Percentiles rank a stretch among this genome's conserved stretches.
Conservation (phyloP, 2,888 invertebrate genomes). For the Drosophila macrospina region DNA sequence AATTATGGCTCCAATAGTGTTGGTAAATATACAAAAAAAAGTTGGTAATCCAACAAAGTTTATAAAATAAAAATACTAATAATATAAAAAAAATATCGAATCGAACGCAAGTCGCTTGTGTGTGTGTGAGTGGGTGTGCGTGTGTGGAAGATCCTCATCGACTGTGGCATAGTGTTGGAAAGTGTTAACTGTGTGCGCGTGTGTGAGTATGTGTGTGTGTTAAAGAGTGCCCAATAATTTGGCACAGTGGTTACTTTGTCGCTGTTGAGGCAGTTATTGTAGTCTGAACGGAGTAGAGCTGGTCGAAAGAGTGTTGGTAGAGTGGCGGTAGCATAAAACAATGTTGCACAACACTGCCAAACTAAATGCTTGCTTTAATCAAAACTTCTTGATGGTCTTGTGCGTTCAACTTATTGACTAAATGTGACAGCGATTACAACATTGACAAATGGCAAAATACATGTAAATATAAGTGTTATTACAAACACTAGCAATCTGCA, state of each 20-base stretch:
- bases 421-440: conserved; percentile 41
- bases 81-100: conserved; percentile 11
- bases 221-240: conserved; percentile 25
- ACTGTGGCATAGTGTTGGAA: conserved; percentile 36
- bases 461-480: conserved; percentile 37
- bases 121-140: conserved; percentile 11
- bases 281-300: conserved; percentile 30
- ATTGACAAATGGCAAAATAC: conserved; percentile 25
- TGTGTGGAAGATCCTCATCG: conserved; percentile 44
- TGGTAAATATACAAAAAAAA: conserved; percentile 18
- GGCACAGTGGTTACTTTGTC: conserved; percentile 38
- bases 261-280: conserved; percentile 51
- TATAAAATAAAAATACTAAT: conserved; percentile 11
- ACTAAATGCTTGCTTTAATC: conserved; percentile 17
- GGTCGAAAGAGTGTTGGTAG: conserved; percentile 24
- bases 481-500: conserved; percentile 40
- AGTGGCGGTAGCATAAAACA: background rate
- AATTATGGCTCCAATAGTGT: conserved; percentile 9
- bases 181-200: background rate
- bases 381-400: conserved; percentile 28
- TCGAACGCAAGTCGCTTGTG: conserved; percentile 27
- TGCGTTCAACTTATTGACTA: conserved; percentile 50
- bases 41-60: conserved; percentile 12
- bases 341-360: background rate
- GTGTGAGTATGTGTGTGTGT: conserved; percentile 9